Evolutionary conservation across 2,113 vertebrate species (phyloP), one percentile per base, ranked within the genome.

Genomic region (Haemorhous mexicanus): DNA sequence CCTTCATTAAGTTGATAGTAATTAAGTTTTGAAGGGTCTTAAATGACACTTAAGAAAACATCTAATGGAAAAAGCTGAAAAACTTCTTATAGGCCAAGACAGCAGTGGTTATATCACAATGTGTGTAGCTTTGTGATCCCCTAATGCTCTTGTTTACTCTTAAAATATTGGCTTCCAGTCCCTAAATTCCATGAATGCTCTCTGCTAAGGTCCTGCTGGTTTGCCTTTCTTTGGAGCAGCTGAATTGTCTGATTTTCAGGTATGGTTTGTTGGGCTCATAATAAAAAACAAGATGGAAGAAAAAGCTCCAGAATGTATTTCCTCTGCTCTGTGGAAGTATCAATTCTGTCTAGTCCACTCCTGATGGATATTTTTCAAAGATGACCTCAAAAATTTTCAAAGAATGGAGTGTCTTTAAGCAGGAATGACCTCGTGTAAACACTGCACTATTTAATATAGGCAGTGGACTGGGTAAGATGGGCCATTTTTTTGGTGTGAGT

Each of bases 71-170:
- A 67, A 94, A 84, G 5, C 15, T 33, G 12, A 75, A 84, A 46
- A 86, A 44, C 6, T 56, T 46, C 11, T 4, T 69, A 20, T 20
- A 32, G 11, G 9, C 8, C 23, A 28, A 75, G 66, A 68, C 32
- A 74, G 10, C 59, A 32, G 18, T 26, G 21, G 41, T 35, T 56
- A 27, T n/a, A 58, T 20, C 2, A 39, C 27, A 64, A 14, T 15
- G 0, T 32, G 4, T 19, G 39, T 21, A 69, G 27, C 11, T 64
- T 79, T 79, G 7, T 1, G 0, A 41, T 44, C 3, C 6, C 26
- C 16, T 76, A 46, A 61, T 11, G 24, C 3, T 61, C 10, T 69
- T 73, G 7, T 35, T 55, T 52, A 16, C 13, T 44, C 39, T 67
- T 52, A 19, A 87, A 76, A 68, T 46, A 52, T 2, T 55, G 8